phyloP scores from a whole-genome alignment of 2,113 vertebrate species.

The Erythrolamprus reginae region DNA sequence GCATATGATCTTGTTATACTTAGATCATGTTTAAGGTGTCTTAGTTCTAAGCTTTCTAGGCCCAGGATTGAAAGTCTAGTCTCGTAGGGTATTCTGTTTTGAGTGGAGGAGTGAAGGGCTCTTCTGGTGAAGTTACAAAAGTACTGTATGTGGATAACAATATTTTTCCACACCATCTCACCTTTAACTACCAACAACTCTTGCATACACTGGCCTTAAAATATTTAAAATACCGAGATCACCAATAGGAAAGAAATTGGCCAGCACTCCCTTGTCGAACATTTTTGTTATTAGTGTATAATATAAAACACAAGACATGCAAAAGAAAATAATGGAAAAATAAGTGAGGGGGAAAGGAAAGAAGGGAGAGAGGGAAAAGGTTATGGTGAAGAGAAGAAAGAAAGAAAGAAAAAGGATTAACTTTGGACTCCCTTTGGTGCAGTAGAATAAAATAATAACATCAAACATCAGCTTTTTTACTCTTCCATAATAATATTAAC shows the following conservation, averaged over 20 bases:
- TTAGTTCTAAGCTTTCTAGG: too few species aligned
- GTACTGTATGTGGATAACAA: background rate
- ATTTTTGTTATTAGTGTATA: background rate
- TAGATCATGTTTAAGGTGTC: too few species aligned
- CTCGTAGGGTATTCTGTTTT: too few species aligned
- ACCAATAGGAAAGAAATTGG: background rate
- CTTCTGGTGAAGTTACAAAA: background rate
- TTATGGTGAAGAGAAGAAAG: background rate
- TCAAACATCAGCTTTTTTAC: background rate
- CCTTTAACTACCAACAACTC: background rate
- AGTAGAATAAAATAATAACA: background rate
- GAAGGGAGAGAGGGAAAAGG: too few species aligned
- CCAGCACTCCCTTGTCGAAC: background rate
- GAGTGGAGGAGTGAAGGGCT: too few species aligned
- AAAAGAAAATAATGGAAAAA: background rate
- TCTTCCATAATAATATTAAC: background rate
- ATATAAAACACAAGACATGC: background rate
- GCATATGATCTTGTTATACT: too few species aligned
- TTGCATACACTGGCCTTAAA: background rate
- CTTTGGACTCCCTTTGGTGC: background rate
- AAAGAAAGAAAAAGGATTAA: background rate
- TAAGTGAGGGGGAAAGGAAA: background rate
- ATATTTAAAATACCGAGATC: background rate
- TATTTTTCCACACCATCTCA: background rate
- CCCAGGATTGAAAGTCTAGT: too few species aligned